Evolutionary conservation across 2,113 vertebrate genomes (phyloP).

Genomic region (Oryzias woworae): DNA sequence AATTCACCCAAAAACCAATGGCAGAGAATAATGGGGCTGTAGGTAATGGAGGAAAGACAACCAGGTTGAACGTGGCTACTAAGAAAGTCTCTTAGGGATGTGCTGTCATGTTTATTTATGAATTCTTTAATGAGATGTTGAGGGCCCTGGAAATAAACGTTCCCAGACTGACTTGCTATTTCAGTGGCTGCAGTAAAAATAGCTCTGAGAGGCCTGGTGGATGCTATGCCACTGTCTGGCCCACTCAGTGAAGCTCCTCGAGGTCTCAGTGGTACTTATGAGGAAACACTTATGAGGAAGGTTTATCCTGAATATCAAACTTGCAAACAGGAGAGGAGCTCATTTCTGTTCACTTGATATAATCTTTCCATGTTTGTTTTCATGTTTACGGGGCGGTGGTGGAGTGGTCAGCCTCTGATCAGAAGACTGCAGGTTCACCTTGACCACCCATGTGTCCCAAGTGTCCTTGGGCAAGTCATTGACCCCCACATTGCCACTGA

Average conservation of each 20-base stretch:
- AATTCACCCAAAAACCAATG: conserved; percentile 29
- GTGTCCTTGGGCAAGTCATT: too few relatives aligned
- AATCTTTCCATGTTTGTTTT: too few relatives aligned
- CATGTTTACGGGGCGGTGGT: too few relatives aligned
- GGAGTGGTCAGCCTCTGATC: too few relatives aligned
- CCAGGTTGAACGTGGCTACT: conserved; percentile 17
- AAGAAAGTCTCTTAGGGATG: conserved; percentile 24
- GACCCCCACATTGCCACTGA: too few relatives aligned
- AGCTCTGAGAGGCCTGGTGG: conserved; percentile 1
- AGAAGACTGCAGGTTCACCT: too few relatives aligned
- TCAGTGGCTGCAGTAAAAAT: conserved; percentile 29
- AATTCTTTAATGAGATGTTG: conserved; percentile 22
- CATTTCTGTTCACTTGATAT: too few relatives aligned
- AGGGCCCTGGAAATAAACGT: conserved; percentile 22
- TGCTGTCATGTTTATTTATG: conserved; percentile 34
- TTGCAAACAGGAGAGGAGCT: too few relatives aligned
- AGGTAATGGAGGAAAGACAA: neutral
- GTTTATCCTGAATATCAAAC: too few relatives aligned
- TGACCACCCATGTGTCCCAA: too few relatives aligned
- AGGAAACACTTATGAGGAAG: neutral
- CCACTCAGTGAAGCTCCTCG: conserved; percentile 1
- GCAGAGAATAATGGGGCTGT: conserved; percentile 11
- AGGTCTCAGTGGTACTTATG: neutral
- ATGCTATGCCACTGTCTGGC: conserved; percentile 16
- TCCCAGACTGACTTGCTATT: conserved; percentile 42